Evolutionary conservation across 2,797 vertebrate genomes (phyloP).

Genomic region (Sorex maritimensis): DNA sequence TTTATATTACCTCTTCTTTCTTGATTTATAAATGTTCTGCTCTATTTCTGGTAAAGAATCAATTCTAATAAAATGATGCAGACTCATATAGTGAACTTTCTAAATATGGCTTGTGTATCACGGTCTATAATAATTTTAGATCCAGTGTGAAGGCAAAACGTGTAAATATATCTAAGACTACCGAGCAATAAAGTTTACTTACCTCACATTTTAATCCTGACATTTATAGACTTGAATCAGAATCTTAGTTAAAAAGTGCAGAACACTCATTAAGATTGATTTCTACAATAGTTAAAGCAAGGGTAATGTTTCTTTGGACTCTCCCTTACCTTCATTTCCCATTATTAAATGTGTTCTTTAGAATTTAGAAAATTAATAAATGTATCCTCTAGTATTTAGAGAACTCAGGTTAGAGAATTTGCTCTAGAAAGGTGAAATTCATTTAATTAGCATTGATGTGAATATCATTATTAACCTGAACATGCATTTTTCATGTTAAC

Average conservation of each 20-base stretch:
- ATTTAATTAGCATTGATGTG: too few relatives aligned
- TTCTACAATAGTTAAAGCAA: constrained; percentile 61
- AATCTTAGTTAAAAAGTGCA: constrained; percentile 34
- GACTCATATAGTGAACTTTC: constrained; percentile 80
- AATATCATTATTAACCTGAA: too few relatives aligned
- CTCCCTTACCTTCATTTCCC: not conserved
- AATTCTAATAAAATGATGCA: constrained; percentile 41
- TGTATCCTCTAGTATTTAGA: too few relatives aligned
- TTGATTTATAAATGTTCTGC: constrained; percentile 10
- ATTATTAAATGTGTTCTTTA: too few relatives aligned
- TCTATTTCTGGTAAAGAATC: not conserved
- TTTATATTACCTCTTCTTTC: not conserved
- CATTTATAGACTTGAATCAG: constrained; percentile 66
- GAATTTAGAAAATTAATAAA: too few relatives aligned
- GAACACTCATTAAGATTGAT: not conserved
- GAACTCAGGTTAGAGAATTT: too few relatives aligned
- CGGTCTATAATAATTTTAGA: constrained; percentile 76
- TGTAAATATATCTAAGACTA: constrained; percentile 83
- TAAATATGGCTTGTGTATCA: constrained; percentile 83
- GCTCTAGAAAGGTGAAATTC: too few relatives aligned
- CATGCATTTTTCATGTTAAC: too few relatives aligned
- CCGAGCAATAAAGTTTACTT: constrained; percentile 81
- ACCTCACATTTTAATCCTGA: constrained; percentile 84
- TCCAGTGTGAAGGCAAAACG: constrained; percentile 84
- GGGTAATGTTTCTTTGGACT: not conserved